A percentile compares a stretch with the other conserved stretches of the same genome.
Conservation (phyloP, 1,140 invertebrate genomes). For the Cydia fagiglandana region DNA sequence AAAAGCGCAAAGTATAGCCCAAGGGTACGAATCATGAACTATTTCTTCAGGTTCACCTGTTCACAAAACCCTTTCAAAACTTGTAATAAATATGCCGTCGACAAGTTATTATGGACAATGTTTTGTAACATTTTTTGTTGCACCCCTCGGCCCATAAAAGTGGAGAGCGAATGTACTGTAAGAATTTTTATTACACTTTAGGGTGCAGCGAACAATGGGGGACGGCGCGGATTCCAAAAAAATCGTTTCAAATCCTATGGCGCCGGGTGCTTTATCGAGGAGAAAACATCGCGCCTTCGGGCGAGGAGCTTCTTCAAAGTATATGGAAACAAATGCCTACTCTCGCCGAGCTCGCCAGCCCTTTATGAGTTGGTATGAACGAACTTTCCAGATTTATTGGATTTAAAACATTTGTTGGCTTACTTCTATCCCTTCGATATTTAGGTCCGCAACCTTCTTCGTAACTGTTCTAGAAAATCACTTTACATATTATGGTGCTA, state of each 20-base stretch:
- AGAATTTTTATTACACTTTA: constrained; percentile 32
- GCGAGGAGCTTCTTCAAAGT: neutral
- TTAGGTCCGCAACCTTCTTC: no score
- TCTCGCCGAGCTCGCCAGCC: neutral
- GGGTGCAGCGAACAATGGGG: constrained; percentile 29
- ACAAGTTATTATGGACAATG: constrained; percentile 26
- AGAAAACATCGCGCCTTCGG: constrained; percentile 18
- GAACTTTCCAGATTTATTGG: neutral
- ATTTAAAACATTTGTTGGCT: neutral
- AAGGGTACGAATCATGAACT: neutral
- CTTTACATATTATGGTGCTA: no score
- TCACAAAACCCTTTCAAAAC: constrained; percentile 14
- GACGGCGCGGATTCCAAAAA: constrained; percentile 18
- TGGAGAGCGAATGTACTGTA: constrained; percentile 22
- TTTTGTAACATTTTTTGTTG: constrained; percentile 31
- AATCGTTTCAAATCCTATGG: constrained; percentile 24
- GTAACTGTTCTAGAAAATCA: no score
- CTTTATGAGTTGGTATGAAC: neutral
- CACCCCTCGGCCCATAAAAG: constrained; percentile 21
- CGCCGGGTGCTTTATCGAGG: constrained; percentile 30
- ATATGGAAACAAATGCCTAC: neutral
- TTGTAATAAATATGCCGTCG: constrained; percentile 20
- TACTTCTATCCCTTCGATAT: no score
- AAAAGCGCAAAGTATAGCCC: neutral
- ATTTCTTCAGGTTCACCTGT: constrained; percentile 12